A percentile compares a stretch with the other conserved stretches of the same genome.
Evolutionary conservation across 2,888 invertebrate genomes (phyloP).

Genomic region (Yponomeuta sedellus): DNA sequence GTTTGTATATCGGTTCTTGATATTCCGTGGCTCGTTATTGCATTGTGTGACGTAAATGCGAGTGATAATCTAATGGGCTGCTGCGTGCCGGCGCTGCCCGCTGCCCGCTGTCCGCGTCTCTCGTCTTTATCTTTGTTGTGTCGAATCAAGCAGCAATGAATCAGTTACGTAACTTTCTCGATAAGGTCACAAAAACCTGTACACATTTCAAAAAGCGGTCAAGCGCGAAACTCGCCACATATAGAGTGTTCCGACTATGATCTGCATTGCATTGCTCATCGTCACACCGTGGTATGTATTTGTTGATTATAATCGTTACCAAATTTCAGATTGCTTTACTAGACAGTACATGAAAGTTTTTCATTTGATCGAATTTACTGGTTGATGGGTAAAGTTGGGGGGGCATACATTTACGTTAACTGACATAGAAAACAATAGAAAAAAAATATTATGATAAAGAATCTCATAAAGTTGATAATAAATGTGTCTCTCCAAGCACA

Average conservation of each 20-base stretch:
- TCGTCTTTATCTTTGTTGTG: neutral
- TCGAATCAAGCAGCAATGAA: neutral
- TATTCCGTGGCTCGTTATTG: neutral
- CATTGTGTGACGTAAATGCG: constrained; percentile 2
- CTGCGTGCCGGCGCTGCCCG: neutral
- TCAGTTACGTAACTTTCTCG: neutral
- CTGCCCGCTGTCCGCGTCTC: neutral
- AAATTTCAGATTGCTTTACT: too few species aligned
- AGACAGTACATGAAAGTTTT: too few species aligned
- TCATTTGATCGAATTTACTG: too few species aligned
- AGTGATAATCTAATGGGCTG: neutral
- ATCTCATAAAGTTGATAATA: too few species aligned
- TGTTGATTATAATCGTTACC: too few species aligned
- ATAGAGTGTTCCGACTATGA: neutral
- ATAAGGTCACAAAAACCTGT: constrained; percentile 2
- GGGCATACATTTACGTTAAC: too few species aligned
- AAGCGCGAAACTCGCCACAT: neutral
- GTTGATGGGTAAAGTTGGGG: too few species aligned
- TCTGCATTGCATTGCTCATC: neutral
- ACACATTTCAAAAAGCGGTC: neutral
- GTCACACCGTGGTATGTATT: neutral
- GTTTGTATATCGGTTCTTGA: constrained; percentile 3
- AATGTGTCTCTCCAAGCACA: too few species aligned
- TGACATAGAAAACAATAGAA: too few species aligned
- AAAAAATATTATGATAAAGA: too few species aligned